Base-by-base conservation (phyloP, 2,113 vertebrate species). In the Pterocles gutturalis region DNA sequence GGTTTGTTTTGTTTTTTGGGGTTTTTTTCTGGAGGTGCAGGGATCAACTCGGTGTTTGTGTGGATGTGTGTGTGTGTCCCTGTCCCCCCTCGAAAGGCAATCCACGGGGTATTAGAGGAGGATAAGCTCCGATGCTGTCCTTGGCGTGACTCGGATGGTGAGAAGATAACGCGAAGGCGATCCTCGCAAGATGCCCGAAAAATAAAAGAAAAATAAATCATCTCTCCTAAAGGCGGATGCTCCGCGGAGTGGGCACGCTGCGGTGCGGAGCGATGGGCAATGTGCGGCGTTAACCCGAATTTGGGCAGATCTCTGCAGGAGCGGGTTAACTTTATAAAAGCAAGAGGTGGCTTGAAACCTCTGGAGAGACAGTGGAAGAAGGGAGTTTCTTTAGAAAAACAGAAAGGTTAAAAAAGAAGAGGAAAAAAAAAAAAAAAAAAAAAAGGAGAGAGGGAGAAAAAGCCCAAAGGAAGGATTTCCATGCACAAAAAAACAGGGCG, bases 91-190 rank as follows among this genome's bases (percentile, higher is more conserved):
- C 34, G 73, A 90, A 90, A 96, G 93, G 90, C 62, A 79, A 91
- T 82, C 82, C 96, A 88, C 84, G 57, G 69, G 41, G 53, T 91
- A 65, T 90, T 83, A 87, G 82, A 89, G 81, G 48, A 62, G 69
- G 84, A 90, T 88, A 93, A 96, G 75, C 81, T 80, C 78, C n/a
- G 75, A 43, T 94, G 87, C 78, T 93, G 66, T 90, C 93, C 85
- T 85, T 38, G 70, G 20, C 60, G 14, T 79, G 82, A 69, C 88
- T 94, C 73, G 82, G 82, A 2, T n/a, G 55, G 31, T 70, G 81
- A 71, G 82, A 93, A 88, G 88, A 55, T 64, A 85, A 73, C 15
- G 60, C 55, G 28, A 72, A 43, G 64, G 71, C 28, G 54, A 92
- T 33, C 58, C 64, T 77, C 48, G 38, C 69, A 54, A 87, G 69